Base-by-base conservation (phyloP, 2,113 vertebrate species). In the Oostethus manadensis region DNA sequence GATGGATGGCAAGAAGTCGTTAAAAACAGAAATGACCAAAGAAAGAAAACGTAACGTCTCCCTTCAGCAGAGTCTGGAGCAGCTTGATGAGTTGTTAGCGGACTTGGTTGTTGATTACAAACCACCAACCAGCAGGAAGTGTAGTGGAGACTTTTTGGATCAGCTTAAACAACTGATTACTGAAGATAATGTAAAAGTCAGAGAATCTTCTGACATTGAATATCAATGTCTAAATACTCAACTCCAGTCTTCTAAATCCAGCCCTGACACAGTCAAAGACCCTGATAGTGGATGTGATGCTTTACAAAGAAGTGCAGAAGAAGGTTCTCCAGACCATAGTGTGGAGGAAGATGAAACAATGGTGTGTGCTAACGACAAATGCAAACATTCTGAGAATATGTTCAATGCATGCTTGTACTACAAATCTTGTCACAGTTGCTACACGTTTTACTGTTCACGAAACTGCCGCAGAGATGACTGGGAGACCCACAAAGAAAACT, bases 331-430 rank as follows among this genome's bases (percentile, higher is more conserved):
- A 0, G 94, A 95, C 62, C 92, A 93, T 67, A 94, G 93, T 20
- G 92, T 93, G 0, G 95, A 95, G 47, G 96, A 98, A 56, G 94
- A 96, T 0, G 94, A 97, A 82, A 89, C 92, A 42, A 93, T 98
- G 93, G 93, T 93, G 61, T 98, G 96, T 70, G 94, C 94, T 43
- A 98, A 97, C 10, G 93, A 91, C 73, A 94, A 92, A 71, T 98
- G 96, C 83, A 90, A 92, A 21, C 89, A 92, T 42, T 90, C 87
- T 0, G 96, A 98, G 81, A 93, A 87, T 23, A 91, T 95, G 90
- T 97, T 98, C 88, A 96, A 98, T 0, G 95, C 96, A 66, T 95
- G 93, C 79, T 92, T 98, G 73, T 98, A 98, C 79, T 98, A 94
- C 87, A 97, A 98, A 84, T 95, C 96, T 0, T 98, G 96, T 80